Percentiles rank a stretch among this genome's conserved stretches.
These are phyloP conservation scores for Artibeus jamaicensis DNA, from an alignment of 2,797 vertebrate genomes.

Conservation along the genomic window DNA sequence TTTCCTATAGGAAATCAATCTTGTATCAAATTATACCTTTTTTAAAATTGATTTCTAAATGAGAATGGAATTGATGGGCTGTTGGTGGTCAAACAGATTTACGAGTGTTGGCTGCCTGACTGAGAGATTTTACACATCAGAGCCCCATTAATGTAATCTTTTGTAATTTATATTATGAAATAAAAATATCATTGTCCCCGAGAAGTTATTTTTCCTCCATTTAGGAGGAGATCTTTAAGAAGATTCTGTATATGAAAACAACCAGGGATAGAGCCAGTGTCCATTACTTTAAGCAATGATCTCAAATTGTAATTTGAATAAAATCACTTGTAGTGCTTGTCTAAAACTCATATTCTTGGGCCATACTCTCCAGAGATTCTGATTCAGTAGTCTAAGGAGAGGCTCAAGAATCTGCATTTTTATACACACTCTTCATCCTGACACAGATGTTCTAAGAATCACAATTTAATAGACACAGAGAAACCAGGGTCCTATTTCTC, in stretches of 20 bases:
- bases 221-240: background rate
- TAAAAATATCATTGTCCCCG: background rate
- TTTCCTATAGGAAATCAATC: slow-evolving; percentile 15
- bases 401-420: background rate
- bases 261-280: background rate
- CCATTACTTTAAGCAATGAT: background rate
- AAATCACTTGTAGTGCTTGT: background rate
- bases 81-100: background rate
- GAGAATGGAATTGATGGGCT: background rate
- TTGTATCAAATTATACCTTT: background rate
- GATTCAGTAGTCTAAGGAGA: background rate
- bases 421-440: background rate
- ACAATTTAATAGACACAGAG: background rate
- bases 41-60: background rate
- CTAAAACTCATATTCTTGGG: background rate
- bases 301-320: slow-evolving; percentile 27
- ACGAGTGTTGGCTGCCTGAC: background rate
- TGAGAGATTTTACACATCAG: background rate
- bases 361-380: background rate
- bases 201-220: slow-evolving; percentile 27
- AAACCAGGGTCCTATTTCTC: background rate
- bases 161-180: slow-evolving; percentile 23
- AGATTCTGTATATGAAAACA: background rate
- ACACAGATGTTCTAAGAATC: background rate
- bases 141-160: background rate